These are phyloP conservation scores for Corynorhinus townsendii DNA, from an alignment of 2,113 vertebrate species.

Conservation along the genomic window DNA sequence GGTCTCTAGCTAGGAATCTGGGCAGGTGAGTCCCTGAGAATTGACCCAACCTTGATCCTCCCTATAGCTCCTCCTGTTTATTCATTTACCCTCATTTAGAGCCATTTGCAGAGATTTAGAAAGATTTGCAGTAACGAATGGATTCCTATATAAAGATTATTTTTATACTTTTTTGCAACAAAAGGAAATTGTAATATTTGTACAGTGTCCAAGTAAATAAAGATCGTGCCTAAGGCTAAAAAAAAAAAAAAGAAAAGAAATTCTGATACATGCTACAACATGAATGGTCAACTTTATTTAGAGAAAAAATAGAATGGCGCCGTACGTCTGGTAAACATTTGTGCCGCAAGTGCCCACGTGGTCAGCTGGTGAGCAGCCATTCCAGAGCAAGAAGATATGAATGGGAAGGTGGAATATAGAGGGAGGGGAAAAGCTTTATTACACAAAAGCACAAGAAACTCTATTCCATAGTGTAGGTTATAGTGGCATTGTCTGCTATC, in stretches of 20 bases:
- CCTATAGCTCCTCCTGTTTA: not conserved
- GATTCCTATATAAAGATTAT: slow-evolving; percentile 87
- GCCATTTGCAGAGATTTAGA: slow-evolving; percentile 73
- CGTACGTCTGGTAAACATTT: not conserved
- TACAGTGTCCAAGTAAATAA: slow-evolving; percentile 84
- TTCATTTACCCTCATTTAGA: slow-evolving; percentile 63
- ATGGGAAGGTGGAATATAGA: not conserved
- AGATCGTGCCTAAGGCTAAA: slow-evolving; percentile 74
- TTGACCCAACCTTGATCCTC: not conserved
- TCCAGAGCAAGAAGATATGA: not conserved
- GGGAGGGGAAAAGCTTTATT: not conserved
- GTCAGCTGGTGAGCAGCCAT: not conserved
- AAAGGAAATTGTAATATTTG: slow-evolving; percentile 83
- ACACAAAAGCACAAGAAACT: not conserved
- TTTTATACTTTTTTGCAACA: slow-evolving; percentile 85
- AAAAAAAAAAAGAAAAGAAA: no score
- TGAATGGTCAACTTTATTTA: not conserved
- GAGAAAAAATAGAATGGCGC: not conserved
- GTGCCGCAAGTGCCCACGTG: not conserved
- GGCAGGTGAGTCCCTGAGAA: not conserved
- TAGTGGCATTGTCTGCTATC: not conserved
- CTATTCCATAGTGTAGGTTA: not conserved
- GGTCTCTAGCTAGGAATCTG: slow-evolving; percentile 44
- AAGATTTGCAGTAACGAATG: slow-evolving; percentile 75
- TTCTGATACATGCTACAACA: not conserved